Base-by-base conservation (phyloP, 2,113 vertebrate genomes). In the Hippocampus comes region DNA sequence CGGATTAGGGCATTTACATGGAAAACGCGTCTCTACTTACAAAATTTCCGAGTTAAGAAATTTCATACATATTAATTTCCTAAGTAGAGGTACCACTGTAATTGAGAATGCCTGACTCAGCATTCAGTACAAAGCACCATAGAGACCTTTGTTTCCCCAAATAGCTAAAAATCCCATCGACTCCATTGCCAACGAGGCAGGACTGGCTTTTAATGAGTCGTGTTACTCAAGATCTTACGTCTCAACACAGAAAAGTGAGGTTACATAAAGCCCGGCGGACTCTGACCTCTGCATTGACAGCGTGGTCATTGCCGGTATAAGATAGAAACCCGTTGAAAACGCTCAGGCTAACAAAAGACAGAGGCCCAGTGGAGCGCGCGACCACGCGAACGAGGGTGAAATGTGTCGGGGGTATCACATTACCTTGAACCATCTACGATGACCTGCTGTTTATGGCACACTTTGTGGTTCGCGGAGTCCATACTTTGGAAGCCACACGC, bases 261-360 rank as follows among this genome's bases (percentile, higher is more conserved):
- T 83, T 85, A 74, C 85, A 84, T 77, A 82, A 89, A 67, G 25
- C 63, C 65, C 23, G 1, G 63, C 57, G 80, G 80, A 89, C 81
- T 81, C 67, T 65, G 71, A 82, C 79, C 80, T 71, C 61, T 67
- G 67, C 18, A 41, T 21, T 80, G 79, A 86, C 77, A 85, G 75
- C 77, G 67, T 70, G 71, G 77, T 68, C 56, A 23, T 25, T 74
- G 70, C 79, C 73, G 72, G 59, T 86, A 85, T 43, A 78, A 78
- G 71, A 81, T 74, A 23, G 1, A 23, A 65, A 12, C 20, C 78
- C 55, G 57, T 61, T 72, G 34, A 30, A 49, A 66, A 57, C 1
- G 4, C n/a, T 74, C 51, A 59, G 38, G 27, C 18, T 21, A 15
- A 41, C 49, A 56, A 15, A 63, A 60, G 61, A 43, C 41, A 34